Evolutionary conservation across 2,797 vertebrate species (phyloP).

Genomic region (Sebastes itinus): DNA sequence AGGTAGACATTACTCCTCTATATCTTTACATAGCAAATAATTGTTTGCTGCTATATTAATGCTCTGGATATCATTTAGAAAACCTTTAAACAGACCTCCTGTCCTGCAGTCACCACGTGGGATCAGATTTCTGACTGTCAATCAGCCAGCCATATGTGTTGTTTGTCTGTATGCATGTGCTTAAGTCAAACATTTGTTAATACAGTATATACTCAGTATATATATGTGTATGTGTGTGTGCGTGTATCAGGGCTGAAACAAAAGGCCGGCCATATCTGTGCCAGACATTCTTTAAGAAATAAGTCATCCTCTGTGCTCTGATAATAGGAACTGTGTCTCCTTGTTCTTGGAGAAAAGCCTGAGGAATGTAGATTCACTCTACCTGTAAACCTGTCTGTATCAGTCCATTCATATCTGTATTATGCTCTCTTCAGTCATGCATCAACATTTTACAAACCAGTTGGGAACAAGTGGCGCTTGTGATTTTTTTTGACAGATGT

Average conservation of each 20-base stretch:
- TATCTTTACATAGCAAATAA: too few species aligned
- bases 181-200: neutral
- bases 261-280: conserved; percentile 42
- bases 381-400: conserved; percentile 41
- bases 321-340: conserved; percentile 36
- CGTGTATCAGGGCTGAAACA: conserved; percentile 29
- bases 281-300: conserved; percentile 60
- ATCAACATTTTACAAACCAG: neutral
- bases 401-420: neutral
- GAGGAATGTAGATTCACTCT: conserved; percentile 13
- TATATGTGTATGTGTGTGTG: neutral
- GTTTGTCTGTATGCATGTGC: neutral
- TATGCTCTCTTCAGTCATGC: neutral
- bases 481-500: neutral
- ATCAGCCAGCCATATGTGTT: neutral
- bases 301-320: conserved; percentile 35
- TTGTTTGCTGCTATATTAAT: neutral
- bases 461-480: neutral
- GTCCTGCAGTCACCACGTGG: neutral
- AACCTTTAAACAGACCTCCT: neutral
- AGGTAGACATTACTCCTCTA: too few species aligned
- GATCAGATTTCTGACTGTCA: conserved; percentile 4
- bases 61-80: accelerated
- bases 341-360: conserved; percentile 23
- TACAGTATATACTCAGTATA: neutral